Evolutionary conservation across 2,113 vertebrate species (phyloP).

Genomic region (Pristiophorus japonicus): DNA sequence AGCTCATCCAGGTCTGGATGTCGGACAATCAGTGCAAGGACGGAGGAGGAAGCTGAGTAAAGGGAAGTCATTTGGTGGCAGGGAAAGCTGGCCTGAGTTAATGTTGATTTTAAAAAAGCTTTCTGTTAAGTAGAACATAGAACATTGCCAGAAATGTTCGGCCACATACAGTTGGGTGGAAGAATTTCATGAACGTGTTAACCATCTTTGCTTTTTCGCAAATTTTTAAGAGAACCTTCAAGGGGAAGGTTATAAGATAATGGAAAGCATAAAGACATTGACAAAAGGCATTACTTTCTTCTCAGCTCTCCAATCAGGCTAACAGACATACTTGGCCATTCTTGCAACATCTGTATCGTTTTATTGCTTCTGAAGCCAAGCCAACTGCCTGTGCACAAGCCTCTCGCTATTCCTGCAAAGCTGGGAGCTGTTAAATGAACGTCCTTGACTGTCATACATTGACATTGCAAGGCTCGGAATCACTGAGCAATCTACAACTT

Average conservation of each 20-base stretch:
- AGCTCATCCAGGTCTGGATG: neutral
- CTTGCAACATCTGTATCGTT: neutral
- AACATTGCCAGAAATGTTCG: neutral
- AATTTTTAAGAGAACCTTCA: neutral
- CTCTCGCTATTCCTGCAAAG: neutral
- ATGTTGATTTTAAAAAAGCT: neutral
- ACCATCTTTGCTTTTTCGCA: neutral
- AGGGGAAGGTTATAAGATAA: neutral
- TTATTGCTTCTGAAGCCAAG: neutral
- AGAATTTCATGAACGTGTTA: neutral
- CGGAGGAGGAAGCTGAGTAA: neutral
- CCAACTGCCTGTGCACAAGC: neutral
- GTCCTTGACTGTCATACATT: neutral
- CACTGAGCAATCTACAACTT: neutral
- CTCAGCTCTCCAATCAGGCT: neutral
- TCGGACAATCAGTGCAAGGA: neutral
- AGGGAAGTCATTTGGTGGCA: neutral
- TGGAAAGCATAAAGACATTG: neutral
- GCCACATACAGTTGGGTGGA: too few species aligned
- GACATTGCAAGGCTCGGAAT: neutral
- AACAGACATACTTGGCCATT: neutral
- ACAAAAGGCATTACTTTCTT: neutral
- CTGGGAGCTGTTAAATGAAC: neutral
- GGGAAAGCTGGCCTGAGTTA: neutral
- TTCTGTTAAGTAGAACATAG: neutral